phyloP scores from a whole-genome alignment of 1,140 invertebrate genomes.

The Chironomus tepperi region DNA sequence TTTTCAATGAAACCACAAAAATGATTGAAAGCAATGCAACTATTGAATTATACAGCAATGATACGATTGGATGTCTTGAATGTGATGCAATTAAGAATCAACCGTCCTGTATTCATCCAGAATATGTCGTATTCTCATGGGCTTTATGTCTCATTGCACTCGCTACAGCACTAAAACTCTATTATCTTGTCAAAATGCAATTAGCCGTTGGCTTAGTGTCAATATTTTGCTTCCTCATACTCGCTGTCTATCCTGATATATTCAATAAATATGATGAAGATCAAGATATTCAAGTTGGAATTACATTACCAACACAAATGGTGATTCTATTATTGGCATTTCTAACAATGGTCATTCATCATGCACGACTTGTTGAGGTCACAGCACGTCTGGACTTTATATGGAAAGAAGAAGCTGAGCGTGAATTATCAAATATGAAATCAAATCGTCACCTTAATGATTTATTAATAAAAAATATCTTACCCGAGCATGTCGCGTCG shows the following conservation, averaged over 20 bases:
- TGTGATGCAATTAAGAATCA: neutral
- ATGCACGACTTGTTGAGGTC: constrained; percentile 82
- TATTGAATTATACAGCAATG: neutral
- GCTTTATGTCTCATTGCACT: constrained; percentile 80
- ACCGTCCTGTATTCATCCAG: constrained; percentile 50
- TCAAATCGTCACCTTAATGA: constrained; percentile 40
- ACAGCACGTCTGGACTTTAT: constrained; percentile 86
- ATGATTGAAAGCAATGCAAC: neutral
- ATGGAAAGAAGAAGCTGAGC: constrained; percentile 89
- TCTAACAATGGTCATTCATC: constrained; percentile 79
- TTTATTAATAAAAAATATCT: constrained; percentile 62
- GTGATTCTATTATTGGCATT: constrained; percentile 71
- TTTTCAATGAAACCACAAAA: neutral
- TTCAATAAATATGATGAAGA: constrained; percentile 31
- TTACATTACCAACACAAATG: constrained; percentile 67
- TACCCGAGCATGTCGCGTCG: constrained; percentile 90
- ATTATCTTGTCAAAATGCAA: constrained; percentile 80
- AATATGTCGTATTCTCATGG: constrained; percentile 90
- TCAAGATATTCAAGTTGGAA: constrained; percentile 34
- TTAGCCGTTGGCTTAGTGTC: constrained; percentile 67
- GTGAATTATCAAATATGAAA: constrained; percentile 82
- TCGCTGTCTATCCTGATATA: constrained; percentile 45
- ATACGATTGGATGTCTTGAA: neutral
- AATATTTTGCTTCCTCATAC: constrained; percentile 59
- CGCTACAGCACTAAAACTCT: constrained; percentile 85